phyloP scores from a whole-genome alignment of 92 coral and sea anemone genomes.

The Isaurus tuberculatus region DNA sequence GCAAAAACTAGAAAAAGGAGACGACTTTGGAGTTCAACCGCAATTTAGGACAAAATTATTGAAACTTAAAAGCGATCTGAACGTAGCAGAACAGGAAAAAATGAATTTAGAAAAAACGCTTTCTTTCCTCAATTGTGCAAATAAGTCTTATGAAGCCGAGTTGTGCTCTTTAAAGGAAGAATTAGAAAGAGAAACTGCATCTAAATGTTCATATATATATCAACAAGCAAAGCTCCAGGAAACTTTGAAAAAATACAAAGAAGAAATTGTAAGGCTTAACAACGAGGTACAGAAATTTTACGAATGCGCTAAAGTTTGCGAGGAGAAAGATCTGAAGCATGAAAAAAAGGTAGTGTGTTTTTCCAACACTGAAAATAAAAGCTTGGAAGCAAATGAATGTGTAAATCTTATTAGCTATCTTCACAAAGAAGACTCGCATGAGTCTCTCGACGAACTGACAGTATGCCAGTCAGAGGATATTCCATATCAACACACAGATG shows the following conservation, averaged over 20 bases:
- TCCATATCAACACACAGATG: neutral
- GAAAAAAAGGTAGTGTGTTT: neutral
- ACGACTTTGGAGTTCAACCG: neutral
- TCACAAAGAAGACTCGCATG: neutral
- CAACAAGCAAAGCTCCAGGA: conserved; percentile 31
- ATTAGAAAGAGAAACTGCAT: conserved; percentile 30
- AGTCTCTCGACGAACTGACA: neutral
- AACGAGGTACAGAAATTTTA: conserved; percentile 25
- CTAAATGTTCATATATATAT: conserved; percentile 30
- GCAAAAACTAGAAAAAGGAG: neutral
- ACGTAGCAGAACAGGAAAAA: conserved; percentile 30
- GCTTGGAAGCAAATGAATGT: neutral
- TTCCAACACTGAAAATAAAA: neutral
- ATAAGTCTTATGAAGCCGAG: conserved; percentile 33
- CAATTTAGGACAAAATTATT: neutral
- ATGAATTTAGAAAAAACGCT: conserved; percentile 9
- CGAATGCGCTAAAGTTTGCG: neutral
- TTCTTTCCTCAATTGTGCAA: conserved; percentile 8
- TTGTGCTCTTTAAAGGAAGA: conserved; percentile 1
- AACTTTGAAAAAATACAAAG: conserved; percentile 1
- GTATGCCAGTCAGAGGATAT: neutral
- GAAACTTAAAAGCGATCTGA: conserved; percentile 28
- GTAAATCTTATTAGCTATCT: neutral
- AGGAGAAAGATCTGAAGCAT: neutral
- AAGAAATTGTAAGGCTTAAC: conserved; percentile 26